These are phyloP conservation scores for Adelognathus sp. DNA, from an alignment of 2,888 invertebrate genomes.

Conservation along the genomic window DNA sequence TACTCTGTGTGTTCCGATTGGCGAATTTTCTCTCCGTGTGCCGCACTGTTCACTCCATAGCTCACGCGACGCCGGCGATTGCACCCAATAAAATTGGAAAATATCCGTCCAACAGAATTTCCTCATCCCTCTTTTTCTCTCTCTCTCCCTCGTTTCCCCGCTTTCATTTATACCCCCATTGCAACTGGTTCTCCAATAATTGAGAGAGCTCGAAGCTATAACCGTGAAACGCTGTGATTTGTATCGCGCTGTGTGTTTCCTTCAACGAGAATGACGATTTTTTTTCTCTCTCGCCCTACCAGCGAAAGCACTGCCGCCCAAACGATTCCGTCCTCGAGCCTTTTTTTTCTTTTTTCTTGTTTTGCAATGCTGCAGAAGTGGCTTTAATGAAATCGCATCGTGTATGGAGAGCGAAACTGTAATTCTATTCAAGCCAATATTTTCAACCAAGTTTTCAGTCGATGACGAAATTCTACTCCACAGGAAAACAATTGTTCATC, in stretches of 20 bases:
- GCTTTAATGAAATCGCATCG: not conserved
- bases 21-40: not conserved
- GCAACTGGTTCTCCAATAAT: constrained; percentile 58
- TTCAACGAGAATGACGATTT: constrained; percentile 26
- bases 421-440: not conserved
- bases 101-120: constrained; percentile 52
- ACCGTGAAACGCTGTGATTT: constrained; percentile 44
- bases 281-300: constrained; percentile 44
- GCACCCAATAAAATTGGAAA: constrained; percentile 61
- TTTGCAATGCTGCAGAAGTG: not conserved
- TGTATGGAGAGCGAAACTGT: not conserved
- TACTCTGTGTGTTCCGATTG: constrained; percentile 15
- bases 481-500: not conserved
- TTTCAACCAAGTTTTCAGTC: not conserved
- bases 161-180: constrained; percentile 51
- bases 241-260: constrained; percentile 42
- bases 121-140: constrained; percentile 11
- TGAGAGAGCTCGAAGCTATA: constrained; percentile 38
- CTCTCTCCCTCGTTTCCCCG: constrained; percentile 5
- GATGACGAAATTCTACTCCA: not conserved
- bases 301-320: not conserved
- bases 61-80: constrained; percentile 49
- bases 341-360: not conserved
- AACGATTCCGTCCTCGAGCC: not conserved
- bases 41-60: not conserved